These are phyloP conservation scores for Gadus macrocephalus DNA, from an alignment of 2,113 vertebrate genomes.

Conservation along the genomic window DNA sequence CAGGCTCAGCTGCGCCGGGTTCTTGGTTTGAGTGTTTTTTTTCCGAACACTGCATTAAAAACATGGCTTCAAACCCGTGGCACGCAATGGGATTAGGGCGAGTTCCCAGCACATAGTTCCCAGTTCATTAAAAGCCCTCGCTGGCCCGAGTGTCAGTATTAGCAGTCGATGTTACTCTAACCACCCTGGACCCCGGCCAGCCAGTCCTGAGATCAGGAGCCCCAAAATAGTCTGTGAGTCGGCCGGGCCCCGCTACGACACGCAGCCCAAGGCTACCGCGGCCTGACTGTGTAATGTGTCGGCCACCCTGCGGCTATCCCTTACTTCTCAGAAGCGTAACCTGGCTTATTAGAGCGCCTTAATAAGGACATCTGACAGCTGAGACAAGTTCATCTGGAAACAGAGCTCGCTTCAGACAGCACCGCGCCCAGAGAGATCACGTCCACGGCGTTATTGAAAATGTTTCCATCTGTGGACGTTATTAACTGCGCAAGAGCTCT, in stretches of 20 bases:
- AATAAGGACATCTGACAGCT: slow-evolving; percentile 70
- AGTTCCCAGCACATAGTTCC: no score
- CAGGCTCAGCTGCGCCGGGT: no score
- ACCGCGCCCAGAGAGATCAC: slow-evolving; percentile 19
- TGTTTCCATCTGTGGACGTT: slow-evolving; percentile 32
- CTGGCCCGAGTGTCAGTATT: slow-evolving; percentile 33
- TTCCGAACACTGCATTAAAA: no score
- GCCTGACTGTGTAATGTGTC: slow-evolving; percentile 56
- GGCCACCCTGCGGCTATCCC: slow-evolving; percentile 42
- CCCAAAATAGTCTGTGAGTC: slow-evolving; percentile 71
- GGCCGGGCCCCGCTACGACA: slow-evolving; percentile 29
- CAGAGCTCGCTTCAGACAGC: slow-evolving; percentile 45
- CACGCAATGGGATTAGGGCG: no score
- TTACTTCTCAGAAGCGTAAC: slow-evolving; percentile 66
- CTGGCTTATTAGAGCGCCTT: slow-evolving; percentile 67
- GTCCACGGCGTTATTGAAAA: slow-evolving; percentile 28
- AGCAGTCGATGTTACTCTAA: slow-evolving; percentile 51
- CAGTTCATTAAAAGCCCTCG: no score
- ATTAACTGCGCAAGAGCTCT: background rate
- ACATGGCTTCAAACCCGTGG: no score
- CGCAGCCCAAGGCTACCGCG: slow-evolving; percentile 29
- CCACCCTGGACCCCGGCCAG: slow-evolving; percentile 60
- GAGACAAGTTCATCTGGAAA: slow-evolving; percentile 45
- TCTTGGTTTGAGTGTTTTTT: no score
- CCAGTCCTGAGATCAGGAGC: slow-evolving; percentile 57